Conservation (phyloP, 2,113 vertebrate species). For the Grammomys dolichurus region DNA sequence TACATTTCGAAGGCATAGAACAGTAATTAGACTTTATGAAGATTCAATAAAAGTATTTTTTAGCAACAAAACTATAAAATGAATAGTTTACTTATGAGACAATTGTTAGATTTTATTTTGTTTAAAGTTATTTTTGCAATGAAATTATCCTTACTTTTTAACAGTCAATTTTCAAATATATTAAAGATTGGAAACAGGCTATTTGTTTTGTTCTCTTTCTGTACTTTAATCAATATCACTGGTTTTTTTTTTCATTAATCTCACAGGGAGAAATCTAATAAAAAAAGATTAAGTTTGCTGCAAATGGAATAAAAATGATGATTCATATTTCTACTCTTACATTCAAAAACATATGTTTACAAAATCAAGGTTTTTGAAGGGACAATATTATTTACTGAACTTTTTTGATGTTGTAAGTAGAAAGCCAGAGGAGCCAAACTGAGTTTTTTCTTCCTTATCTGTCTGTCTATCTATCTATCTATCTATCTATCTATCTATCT, state of each 20-base stretch:
- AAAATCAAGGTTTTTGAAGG: slow-evolving; percentile 23
- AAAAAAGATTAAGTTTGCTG: not conserved
- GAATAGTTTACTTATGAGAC: not conserved
- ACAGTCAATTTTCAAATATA: not conserved
- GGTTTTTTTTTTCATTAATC: slow-evolving; percentile 9
- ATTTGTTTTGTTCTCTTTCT: slow-evolving; percentile 18
- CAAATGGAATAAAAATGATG: not conserved
- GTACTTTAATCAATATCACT: not conserved
- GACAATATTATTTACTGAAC: not conserved
- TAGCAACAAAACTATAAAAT: not conserved
- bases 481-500: not conserved
- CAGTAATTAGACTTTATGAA: not conserved
- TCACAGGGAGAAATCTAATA: not conserved
- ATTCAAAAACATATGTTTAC: not conserved
- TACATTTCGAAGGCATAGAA: not conserved
- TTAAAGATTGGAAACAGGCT: slow-evolving; percentile 2
- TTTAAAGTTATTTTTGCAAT: not conserved
- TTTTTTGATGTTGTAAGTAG: not conserved
- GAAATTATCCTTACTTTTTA: not conserved
- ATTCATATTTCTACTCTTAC: not conserved
- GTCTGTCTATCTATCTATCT: not conserved
- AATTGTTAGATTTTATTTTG: not conserved
- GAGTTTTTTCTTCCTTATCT: not conserved
- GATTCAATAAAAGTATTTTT: not conserved
- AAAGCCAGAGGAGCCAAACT: not conserved